Conservation (phyloP, 2,113 vertebrate species). For the Dicentrarchus labrax region DNA sequence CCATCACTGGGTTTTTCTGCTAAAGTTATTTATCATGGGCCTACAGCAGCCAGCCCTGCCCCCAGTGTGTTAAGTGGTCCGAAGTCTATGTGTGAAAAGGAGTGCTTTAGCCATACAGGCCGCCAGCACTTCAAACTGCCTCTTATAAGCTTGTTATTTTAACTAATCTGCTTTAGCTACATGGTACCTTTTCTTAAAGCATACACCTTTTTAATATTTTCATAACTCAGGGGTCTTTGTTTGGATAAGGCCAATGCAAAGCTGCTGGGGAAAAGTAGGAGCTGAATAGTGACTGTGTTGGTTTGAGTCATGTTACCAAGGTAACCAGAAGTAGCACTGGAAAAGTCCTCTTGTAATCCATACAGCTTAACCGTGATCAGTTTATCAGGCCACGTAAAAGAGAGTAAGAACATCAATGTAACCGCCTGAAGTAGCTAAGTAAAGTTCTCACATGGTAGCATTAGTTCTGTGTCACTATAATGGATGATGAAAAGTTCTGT, state of each 20-base stretch:
- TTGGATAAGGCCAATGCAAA: constrained; percentile 52
- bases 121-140: constrained; percentile 48
- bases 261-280: constrained; percentile 1
- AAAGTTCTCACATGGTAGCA: constrained; percentile 31
- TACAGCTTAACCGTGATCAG: constrained; percentile 1
- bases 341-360: constrained; percentile 8
- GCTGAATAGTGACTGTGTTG: constrained; percentile 2
- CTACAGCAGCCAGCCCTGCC: constrained; percentile 25
- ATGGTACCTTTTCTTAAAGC: constrained; percentile 22
- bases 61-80: constrained; percentile 14
- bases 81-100: constrained; percentile 49
- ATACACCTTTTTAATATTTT: constrained; percentile 54
- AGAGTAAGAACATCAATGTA: not conserved
- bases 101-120: constrained; percentile 41
- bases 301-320: constrained; percentile 24
- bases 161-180: constrained; percentile 55
- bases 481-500: constrained; percentile 36
- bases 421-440: not conserved
- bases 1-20: constrained; percentile 50
- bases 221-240: constrained; percentile 54
- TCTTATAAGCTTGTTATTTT: constrained; percentile 54
- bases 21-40: constrained; percentile 38
- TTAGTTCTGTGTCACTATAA: constrained; percentile 34
- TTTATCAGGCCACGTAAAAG: not conserved
- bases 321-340: constrained; percentile 17